Percentiles rank a stretch among this genome's conserved stretches.
Evolutionary conservation across 2,888 invertebrate genomes (phyloP).

Genomic region (Drosophila prolongata): DNA sequence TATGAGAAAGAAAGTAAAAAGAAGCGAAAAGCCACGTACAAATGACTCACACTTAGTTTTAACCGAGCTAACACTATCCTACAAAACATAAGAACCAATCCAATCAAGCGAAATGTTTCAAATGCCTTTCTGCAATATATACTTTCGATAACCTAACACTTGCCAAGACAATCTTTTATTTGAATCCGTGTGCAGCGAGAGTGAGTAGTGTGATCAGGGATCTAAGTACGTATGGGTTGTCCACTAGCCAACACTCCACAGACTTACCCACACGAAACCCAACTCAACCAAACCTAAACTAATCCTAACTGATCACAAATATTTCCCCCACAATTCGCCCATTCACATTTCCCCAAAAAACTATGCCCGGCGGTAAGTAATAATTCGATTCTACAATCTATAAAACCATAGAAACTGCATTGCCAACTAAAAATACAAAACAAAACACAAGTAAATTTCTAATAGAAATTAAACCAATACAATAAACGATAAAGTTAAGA

Average conservation of each 20-base stretch:
- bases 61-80: constrained; percentile 51
- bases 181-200: constrained; percentile 41
- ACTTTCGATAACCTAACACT: constrained; percentile 46
- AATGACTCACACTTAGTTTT: constrained; percentile 70
- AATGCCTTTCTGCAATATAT: constrained; percentile 53
- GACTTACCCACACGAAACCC: constrained; percentile 5
- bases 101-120: constrained; percentile 55
- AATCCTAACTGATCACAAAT: constrained; percentile 26
- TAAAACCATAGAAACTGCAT: constrained; percentile 29
- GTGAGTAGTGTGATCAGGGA: constrained; percentile 47
- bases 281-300: constrained; percentile 9
- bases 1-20: constrained; percentile 83
- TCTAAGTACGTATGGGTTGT: constrained; percentile 51
- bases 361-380: constrained; percentile 57
- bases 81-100: constrained; percentile 25
- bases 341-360: constrained; percentile 31
- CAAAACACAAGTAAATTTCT: constrained; percentile 13
- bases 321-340: constrained; percentile 15
- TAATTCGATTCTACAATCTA: constrained; percentile 53
- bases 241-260: constrained; percentile 8
- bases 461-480: constrained; percentile 26
- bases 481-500: constrained; percentile 53
- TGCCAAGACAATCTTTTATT: constrained; percentile 45
- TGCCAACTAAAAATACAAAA: constrained; percentile 10
- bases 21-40: constrained; percentile 81